A percentile compares a stretch with the other conserved stretches of the same genome.
These are phyloP conservation scores for Peromyscus eremicus DNA, from an alignment of 2,797 vertebrate species.

Conservation along the genomic window DNA sequence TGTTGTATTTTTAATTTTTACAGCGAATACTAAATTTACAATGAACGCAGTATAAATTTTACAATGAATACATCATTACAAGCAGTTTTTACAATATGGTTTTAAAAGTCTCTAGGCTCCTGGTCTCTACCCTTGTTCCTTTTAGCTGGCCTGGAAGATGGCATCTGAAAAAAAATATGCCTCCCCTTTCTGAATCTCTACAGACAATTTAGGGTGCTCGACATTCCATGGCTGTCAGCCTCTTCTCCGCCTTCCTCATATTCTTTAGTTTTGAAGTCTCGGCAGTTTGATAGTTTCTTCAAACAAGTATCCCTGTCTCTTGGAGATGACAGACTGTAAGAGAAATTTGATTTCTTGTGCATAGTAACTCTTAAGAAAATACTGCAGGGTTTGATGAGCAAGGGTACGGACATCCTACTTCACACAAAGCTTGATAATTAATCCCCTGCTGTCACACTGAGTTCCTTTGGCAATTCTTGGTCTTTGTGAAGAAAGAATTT, in stretches of 20 bases:
- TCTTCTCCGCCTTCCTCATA: constrained; percentile 48
- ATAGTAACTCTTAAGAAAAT: constrained; percentile 27
- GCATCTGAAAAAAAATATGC: neutral
- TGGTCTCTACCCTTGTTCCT: neutral
- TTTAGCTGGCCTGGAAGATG: constrained; percentile 2
- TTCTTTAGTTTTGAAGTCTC: constrained; percentile 47
- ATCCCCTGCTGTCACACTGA: neutral
- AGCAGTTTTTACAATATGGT: neutral
- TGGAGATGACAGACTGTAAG: constrained; percentile 32
- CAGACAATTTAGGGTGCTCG: constrained; percentile 46
- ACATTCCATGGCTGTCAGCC: constrained; percentile 70
- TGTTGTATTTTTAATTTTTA: constrained; percentile 66
- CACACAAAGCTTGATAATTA: neutral
- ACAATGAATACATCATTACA: constrained; percentile 4
- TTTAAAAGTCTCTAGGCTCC: constrained; percentile 10
- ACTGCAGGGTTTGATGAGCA: neutral
- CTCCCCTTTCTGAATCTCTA: constrained; percentile 16
- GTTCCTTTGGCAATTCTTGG: neutral
- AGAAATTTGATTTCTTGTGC: neutral
- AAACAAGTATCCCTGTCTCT: constrained; percentile 59
- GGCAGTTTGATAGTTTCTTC: constrained; percentile 65
- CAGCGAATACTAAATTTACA: constrained; percentile 57
- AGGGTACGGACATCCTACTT: neutral
- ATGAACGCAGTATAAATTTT: constrained; percentile 1
- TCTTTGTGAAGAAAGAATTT: neutral